A percentile compares a stretch with the other conserved stretches of the same genome.
phyloP scores from a whole-genome alignment of 1,140 invertebrate genomes.

The Carcinoscorpius rotundicauda region DNA sequence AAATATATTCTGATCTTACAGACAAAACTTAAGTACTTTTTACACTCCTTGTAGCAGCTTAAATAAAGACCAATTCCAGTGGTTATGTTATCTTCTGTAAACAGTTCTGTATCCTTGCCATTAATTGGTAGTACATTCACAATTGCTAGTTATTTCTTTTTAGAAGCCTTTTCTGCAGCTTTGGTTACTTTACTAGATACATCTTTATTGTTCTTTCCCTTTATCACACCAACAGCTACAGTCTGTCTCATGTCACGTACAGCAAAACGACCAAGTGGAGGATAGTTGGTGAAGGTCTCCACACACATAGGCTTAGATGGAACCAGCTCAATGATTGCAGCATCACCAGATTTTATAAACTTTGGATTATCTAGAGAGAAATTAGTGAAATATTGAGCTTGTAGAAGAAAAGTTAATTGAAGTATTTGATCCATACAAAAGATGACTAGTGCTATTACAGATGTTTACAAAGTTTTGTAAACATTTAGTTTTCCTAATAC shows the following conservation, averaged over 20 bases:
- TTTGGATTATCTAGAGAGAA: slow-evolving; percentile 41
- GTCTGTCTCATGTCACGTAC: slow-evolving; percentile 99
- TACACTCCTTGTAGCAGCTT: no score
- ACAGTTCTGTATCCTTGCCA: no score
- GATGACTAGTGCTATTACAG: no score
- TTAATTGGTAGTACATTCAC: no score
- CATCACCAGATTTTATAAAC: slow-evolving; percentile 89
- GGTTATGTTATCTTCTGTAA: no score
- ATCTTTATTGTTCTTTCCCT: slow-evolving; percentile 41
- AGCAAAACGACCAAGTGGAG: slow-evolving; percentile 93
- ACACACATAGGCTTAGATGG: slow-evolving; percentile 96
- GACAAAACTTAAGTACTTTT: no score
- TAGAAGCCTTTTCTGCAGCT: slow-evolving; percentile 38
- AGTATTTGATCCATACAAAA: neutral
- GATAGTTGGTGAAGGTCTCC: slow-evolving; percentile 94
- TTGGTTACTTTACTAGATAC: slow-evolving; percentile 39
- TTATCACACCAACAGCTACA: slow-evolving; percentile 96
- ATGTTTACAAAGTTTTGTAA: no score
- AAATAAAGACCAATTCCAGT: neutral
- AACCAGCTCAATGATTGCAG: slow-evolving; percentile 81
- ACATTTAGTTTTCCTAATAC: no score
- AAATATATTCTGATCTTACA: slow-evolving; percentile 20
- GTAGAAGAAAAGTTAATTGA: neutral
- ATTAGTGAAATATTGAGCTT: slow-evolving; percentile 1
- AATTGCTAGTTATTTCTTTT: slow-evolving; percentile 27